Evolutionary conservation across 2,888 invertebrate species (phyloP).

Genomic region (Formica aserva): DNA sequence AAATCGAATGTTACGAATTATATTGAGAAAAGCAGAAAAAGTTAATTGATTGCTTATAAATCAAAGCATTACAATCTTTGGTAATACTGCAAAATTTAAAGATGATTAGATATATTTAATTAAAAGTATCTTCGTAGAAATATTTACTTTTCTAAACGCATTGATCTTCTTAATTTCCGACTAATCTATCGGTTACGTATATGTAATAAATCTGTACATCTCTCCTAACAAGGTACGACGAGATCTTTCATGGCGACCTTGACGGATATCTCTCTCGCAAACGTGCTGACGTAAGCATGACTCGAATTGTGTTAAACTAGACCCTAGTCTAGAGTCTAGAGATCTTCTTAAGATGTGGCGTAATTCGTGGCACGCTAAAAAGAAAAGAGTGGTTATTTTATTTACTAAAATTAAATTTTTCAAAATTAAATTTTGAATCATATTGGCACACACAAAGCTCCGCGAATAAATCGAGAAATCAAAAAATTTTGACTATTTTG

Average conservation of each 20-base stretch:
- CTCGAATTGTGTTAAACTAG: not conserved
- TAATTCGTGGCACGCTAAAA: not conserved
- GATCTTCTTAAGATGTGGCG: not conserved
- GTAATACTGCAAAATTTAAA: not conserved
- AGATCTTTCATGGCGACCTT: conserved; percentile 19
- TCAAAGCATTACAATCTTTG: not conserved
- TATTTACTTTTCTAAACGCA: not conserved
- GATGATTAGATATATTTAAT: not conserved
- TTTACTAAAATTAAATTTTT: not conserved
- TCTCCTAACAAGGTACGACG: not conserved
- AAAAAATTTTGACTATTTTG: not conserved
- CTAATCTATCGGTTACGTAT: not conserved
- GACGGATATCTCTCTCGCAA: conserved; percentile 7
- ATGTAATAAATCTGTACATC: not conserved
- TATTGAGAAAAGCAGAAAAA: not conserved
- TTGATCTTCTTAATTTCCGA: not conserved
- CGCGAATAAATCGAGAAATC: not conserved
- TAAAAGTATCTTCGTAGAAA: not conserved
- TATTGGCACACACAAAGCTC: not conserved
- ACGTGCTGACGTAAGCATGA: conserved; percentile 33
- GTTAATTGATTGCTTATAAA: not conserved
- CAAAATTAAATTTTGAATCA: not conserved
- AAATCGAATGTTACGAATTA: not conserved
- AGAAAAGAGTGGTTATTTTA: not conserved
- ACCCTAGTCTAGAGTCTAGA: not conserved